Evolutionary conservation across 2,797 vertebrate genomes (phyloP).

Genomic region (Onychomys leucogaster): DNA sequence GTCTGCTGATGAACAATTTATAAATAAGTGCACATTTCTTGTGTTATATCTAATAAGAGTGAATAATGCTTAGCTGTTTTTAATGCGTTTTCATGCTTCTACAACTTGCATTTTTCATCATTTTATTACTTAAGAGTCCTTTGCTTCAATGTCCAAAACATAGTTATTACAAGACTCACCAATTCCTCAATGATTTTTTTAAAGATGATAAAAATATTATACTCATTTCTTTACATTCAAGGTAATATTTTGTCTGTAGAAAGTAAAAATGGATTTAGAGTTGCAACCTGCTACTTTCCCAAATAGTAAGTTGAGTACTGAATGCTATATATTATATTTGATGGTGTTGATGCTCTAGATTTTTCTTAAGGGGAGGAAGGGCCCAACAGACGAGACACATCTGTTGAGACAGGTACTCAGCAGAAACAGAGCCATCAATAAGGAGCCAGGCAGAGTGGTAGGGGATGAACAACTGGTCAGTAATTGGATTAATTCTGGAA

Average conservation of each 20-base stretch:
- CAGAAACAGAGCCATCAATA: not conserved
- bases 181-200: slow-evolving; percentile 26
- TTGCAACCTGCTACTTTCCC: not conserved
- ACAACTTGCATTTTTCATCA: not conserved
- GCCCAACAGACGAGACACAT: not conserved
- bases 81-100: slow-evolving; percentile 10
- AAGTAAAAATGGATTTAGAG: not conserved
- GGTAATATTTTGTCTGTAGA: slow-evolving; percentile 23
- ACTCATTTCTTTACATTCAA: slow-evolving; percentile 22
- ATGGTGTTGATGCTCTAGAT: not conserved
- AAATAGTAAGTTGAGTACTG: not conserved
- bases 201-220: slow-evolving; percentile 18
- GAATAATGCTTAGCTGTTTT: slow-evolving; percentile 33
- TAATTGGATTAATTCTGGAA: not conserved
- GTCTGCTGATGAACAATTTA: not conserved
- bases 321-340: not conserved
- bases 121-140: not conserved
- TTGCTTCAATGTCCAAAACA: not conserved
- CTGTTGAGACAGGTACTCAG: not conserved
- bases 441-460: not conserved
- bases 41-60: not conserved
- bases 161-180: not conserved
- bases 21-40: not conserved
- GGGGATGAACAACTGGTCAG: not conserved
- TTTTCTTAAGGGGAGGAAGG: not conserved